Evolutionary conservation across 1,140 invertebrate genomes (phyloP).

Genomic region (Melitaea cinxia): DNA sequence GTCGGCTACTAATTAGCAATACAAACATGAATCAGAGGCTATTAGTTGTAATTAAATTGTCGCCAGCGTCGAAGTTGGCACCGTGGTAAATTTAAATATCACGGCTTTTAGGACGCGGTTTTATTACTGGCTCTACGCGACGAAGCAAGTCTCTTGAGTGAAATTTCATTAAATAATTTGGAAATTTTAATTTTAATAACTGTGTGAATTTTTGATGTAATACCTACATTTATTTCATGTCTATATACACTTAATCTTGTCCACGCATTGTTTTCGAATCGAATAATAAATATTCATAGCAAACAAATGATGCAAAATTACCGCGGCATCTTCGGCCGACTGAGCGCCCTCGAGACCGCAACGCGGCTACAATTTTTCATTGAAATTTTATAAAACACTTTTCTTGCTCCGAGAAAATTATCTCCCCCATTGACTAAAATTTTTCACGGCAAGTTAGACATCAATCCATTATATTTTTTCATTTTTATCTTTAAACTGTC

Average conservation of each 20-base stretch:
- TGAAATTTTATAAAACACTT: conserved; percentile 76
- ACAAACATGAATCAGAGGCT: conserved; percentile 81
- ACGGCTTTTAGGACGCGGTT: conserved; percentile 60
- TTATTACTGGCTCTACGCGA: conserved; percentile 48
- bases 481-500: conserved; percentile 73
- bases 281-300: conserved; percentile 75
- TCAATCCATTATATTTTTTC: conserved; percentile 73
- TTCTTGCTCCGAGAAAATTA: conserved; percentile 70
- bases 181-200: conserved; percentile 19
- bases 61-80: conserved; percentile 66
- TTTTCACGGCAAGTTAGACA: conserved; percentile 79
- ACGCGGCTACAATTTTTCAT: conserved; percentile 71
- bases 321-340: conserved; percentile 57
- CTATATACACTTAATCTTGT: conserved; percentile 24
- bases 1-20: conserved; percentile 78
- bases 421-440: conserved; percentile 79
- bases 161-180: conserved; percentile 43
- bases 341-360: conserved; percentile 53
- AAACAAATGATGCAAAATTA: conserved; percentile 74
- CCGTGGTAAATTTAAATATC: conserved; percentile 78
- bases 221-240: background rate
- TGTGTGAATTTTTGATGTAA: background rate
- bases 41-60: conserved; percentile 81
- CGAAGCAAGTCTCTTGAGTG: conserved; percentile 32
- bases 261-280: conserved; percentile 66